Evolutionary conservation across 2,888 invertebrate species (phyloP).

Genomic region (Pristionchus japonicus): DNA sequence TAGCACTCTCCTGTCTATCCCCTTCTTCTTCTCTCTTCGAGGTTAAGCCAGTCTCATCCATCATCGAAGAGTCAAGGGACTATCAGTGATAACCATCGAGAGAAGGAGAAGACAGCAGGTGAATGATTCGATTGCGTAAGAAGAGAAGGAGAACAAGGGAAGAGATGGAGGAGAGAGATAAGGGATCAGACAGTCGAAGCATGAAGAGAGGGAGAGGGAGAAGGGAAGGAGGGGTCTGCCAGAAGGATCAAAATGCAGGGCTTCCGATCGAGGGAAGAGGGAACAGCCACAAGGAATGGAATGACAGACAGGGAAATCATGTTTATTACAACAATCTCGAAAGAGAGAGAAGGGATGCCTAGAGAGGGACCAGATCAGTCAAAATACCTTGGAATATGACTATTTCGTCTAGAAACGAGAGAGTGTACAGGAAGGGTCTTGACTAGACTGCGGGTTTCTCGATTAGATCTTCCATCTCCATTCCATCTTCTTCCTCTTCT

Average conservation of each 20-base stretch:
- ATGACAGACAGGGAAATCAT: background rate
- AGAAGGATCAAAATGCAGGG: background rate
- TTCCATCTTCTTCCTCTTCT: constrained; percentile 37
- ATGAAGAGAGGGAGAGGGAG: background rate
- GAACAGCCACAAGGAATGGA: background rate
- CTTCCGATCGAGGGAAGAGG: background rate
- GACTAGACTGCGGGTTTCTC: background rate
- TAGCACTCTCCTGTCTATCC: background rate
- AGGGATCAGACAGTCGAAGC: background rate
- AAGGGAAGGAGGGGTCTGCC: background rate
- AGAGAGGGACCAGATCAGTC: background rate
- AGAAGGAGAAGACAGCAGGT: background rate
- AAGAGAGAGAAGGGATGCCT: background rate
- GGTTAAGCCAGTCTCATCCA: background rate
- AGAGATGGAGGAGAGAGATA: background rate
- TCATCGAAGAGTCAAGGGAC: background rate
- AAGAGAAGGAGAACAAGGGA: background rate
- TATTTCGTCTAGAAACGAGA: background rate
- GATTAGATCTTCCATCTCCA: background rate
- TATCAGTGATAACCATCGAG: background rate
- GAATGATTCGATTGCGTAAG: constrained; percentile 20
- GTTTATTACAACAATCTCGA: background rate
- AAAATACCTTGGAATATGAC: background rate
- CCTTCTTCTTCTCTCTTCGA: background rate
- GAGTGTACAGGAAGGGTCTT: background rate